Base-by-base conservation (phyloP, 2,888 invertebrate species). In the Bhutanitis thaidina region DNA sequence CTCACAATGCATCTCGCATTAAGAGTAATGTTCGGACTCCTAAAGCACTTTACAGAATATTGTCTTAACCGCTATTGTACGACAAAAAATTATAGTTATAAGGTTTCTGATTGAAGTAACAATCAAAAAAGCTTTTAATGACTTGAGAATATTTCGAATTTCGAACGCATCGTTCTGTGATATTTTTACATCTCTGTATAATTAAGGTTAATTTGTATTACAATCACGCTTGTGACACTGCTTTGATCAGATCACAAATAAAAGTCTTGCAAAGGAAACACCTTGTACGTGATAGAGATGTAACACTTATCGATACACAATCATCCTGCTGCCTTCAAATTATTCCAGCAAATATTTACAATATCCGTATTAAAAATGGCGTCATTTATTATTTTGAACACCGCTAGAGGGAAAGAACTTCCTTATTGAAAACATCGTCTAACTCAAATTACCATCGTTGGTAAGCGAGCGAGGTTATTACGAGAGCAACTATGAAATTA, bases 21-120 rank as follows among this genome's bases (percentile, higher is more conserved):
- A 82, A 54, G 69, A 72, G 71, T 79, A 80, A 80, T 80, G 76
- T 62, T 65, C 71, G 59, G 59, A 57, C 69, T 68, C 67, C 71
- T 74, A 69, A 72, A 69, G 65, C 69, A 67, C 66, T 62, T 58
- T 64, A 62, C 69, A 69, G 64, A 73, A 77, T 74, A 77, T 81
- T 82, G 78, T 77, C 72, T 81, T 76, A 75, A 72, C 69, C 70
- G 66, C 71, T 71, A 72, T 74, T 67, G 75, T 70, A 72, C 62
- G 64, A 65, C 60, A 69, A 66, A 67, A 73, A 74, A 74, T 75
- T 67, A 71, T 65, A 59, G 62, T 59, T 45, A 44, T 49, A 56
- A 50, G 54, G 55, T 52, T 50, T 44, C 56, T 64, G 65, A 61
- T 57, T 72, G 67, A 61, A 59, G 68, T 59, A 68, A 74, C 52